Percentiles rank a stretch among this genome's conserved stretches.
Conservation (phyloP, 2,888 invertebrate genomes). For the Hydroisotoma schaefferi region DNA sequence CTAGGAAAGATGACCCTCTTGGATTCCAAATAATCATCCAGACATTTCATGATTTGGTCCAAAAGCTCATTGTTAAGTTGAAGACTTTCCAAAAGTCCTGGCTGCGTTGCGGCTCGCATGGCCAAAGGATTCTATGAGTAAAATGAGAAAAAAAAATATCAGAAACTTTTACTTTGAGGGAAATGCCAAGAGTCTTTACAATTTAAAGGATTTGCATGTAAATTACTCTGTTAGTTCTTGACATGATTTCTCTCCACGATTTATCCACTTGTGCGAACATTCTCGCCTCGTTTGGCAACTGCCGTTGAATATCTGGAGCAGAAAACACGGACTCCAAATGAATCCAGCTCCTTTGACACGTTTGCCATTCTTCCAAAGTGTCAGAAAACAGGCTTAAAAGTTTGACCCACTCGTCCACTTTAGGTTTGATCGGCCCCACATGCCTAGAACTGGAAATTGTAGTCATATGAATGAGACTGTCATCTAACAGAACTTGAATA, state of each 20-base stretch:
- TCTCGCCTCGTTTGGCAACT: constrained; percentile 83
- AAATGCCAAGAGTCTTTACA: background rate
- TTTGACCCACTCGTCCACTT: constrained; percentile 78
- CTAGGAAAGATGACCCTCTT: constrained; percentile 83
- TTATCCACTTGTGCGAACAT: constrained; percentile 83
- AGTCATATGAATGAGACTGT: constrained; percentile 78
- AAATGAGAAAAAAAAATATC: too few species aligned
- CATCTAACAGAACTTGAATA: constrained; percentile 74
- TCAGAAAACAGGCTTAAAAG: constrained; percentile 73
- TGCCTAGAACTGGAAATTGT: constrained; percentile 83
- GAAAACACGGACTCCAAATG: constrained; percentile 92
- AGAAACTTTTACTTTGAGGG: background rate
- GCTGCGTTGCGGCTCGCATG: constrained; percentile 72
- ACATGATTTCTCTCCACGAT: constrained; percentile 84
- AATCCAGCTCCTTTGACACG: constrained; percentile 88
- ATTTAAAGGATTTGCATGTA: constrained; percentile 49
- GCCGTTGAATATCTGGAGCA: constrained; percentile 89
- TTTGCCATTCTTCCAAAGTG: constrained; percentile 87
- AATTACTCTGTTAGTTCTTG: constrained; percentile 67
- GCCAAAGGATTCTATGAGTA: constrained; percentile 66
- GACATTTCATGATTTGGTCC: constrained; percentile 83
- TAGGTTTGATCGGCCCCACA: constrained; percentile 75
- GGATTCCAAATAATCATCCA: constrained; percentile 84
- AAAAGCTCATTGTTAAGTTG: constrained; percentile 71
- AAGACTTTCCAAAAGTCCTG: constrained; percentile 66